Conservation (phyloP, 30 jellyfish, hydroid and myxozoan genomes). For the Mastigias papua region DNA sequence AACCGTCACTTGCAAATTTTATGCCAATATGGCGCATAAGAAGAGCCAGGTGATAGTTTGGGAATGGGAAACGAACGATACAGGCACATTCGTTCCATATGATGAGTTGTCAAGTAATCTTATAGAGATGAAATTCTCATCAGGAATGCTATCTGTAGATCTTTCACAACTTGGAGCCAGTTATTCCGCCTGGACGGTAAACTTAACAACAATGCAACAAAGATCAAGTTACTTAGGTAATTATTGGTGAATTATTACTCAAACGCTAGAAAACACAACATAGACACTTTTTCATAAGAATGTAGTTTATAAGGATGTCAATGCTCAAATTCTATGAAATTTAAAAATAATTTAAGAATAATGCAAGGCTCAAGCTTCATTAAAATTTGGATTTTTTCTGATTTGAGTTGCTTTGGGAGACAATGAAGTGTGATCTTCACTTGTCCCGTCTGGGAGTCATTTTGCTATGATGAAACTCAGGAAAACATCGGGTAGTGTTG, state of each 20-base stretch:
- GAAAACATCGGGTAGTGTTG: too few relatives aligned
- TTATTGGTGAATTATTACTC: background rate
- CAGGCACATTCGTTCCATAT: constrained; percentile 40
- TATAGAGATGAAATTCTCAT: constrained; percentile 8
- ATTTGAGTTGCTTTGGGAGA: too few relatives aligned
- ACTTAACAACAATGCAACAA: constrained; percentile 15
- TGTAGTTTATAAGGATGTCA: too few relatives aligned
- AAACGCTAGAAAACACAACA: too few relatives aligned
- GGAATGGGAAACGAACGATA: constrained; percentile 66
- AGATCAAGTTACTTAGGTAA: constrained; percentile 6
- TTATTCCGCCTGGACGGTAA: constrained; percentile 44
- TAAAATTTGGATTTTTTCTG: too few relatives aligned
- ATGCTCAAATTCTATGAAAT: too few relatives aligned
- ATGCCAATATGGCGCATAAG: constrained; percentile 34
- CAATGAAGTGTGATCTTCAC: too few relatives aligned
- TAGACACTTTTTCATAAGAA: too few relatives aligned
- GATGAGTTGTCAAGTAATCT: constrained; percentile 41
- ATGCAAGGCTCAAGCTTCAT: too few relatives aligned
- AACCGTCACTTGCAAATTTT: background rate
- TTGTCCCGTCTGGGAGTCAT: too few relatives aligned
- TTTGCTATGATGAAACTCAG: too few relatives aligned
- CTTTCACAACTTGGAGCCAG: constrained; percentile 20
- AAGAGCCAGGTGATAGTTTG: constrained; percentile 36
- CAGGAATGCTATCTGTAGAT: background rate
- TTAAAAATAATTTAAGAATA: too few relatives aligned